phyloP scores from a whole-genome alignment of 1,140 invertebrate genomes.

The Carcinoscorpius rotundicauda region DNA sequence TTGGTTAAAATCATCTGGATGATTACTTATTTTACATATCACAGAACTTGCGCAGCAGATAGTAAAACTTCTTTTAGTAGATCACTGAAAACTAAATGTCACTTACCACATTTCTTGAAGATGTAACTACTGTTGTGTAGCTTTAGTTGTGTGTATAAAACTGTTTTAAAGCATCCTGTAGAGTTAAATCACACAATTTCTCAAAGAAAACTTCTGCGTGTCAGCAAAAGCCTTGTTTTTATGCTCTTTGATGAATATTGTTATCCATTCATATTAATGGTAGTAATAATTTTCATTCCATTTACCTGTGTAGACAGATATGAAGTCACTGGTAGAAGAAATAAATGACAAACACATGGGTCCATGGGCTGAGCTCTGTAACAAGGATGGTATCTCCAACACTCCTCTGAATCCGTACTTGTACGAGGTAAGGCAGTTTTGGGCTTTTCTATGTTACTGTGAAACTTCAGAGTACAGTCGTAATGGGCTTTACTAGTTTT shows the following conservation, averaged over 20 bases:
- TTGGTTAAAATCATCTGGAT: too few relatives aligned
- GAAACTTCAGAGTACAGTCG: too few relatives aligned
- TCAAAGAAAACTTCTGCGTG: too few relatives aligned
- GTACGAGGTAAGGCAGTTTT: slow-evolving; percentile 39
- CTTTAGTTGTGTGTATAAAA: neutral
- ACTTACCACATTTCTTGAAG: neutral
- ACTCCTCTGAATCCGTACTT: slow-evolving; percentile 77
- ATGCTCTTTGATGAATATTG: too few relatives aligned
- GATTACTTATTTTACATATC: too few relatives aligned
- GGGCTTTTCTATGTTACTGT: neutral
- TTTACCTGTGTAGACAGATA: slow-evolving; percentile 26
- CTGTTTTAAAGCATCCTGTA: too few relatives aligned
- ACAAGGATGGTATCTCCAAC: slow-evolving; percentile 56
- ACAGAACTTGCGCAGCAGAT: too few relatives aligned
- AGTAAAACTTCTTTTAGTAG: too few relatives aligned
- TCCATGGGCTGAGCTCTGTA: slow-evolving; percentile 76
- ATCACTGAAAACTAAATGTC: neutral
- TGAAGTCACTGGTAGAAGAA: slow-evolving; percentile 66
- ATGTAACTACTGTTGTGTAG: neutral
- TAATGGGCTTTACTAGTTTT: too few relatives aligned
- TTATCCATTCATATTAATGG: too few relatives aligned
- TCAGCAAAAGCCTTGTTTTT: too few relatives aligned
- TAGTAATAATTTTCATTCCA: neutral
- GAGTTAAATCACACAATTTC: too few relatives aligned
- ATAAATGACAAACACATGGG: slow-evolving; percentile 83